phyloP scores from a whole-genome alignment of 2,888 invertebrate genomes.

The Hylaea fasciaria region DNA sequence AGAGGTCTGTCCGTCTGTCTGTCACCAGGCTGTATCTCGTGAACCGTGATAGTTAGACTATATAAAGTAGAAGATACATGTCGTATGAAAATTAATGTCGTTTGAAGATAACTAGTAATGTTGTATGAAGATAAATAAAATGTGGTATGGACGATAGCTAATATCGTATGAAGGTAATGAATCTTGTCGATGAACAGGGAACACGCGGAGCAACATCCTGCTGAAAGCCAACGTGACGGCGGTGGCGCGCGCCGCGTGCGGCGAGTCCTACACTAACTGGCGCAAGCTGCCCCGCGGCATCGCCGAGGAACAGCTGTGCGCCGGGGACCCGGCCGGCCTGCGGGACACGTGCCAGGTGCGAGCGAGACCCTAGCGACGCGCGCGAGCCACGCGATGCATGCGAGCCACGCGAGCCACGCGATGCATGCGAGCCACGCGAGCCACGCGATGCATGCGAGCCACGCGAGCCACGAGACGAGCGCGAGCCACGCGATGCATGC shows the following conservation, averaged over 20 bases:
- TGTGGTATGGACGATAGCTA: no score
- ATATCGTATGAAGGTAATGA: no score
- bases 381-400: slow-evolving; percentile 34
- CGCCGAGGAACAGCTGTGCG: slow-evolving; percentile 68
- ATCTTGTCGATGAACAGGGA: slow-evolving; percentile 50
- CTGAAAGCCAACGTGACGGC: slow-evolving; percentile 70
- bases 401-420: background rate
- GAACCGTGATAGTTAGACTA: no score
- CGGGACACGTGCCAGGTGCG: slow-evolving; percentile 72
- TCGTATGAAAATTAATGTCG: no score
- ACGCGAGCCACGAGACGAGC: no score
- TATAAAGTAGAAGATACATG: no score
- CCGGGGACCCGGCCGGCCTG: slow-evolving; percentile 68
- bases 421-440: slow-evolving; percentile 36
- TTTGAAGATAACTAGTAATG: no score
- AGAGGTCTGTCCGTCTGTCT: no score
- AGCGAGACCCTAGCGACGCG: background rate
- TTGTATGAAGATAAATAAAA: no score
- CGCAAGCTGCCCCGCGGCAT: slow-evolving; percentile 70
- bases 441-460: slow-evolving; percentile 69
- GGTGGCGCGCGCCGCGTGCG: slow-evolving; percentile 56
- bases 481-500: no score
- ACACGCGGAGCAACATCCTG: slow-evolving; percentile 60
- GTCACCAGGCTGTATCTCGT: no score
- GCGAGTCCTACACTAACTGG: slow-evolving; percentile 61